Evolutionary conservation across 2,113 vertebrate genomes (phyloP).

Genomic region (Pterophyllum scalare): DNA sequence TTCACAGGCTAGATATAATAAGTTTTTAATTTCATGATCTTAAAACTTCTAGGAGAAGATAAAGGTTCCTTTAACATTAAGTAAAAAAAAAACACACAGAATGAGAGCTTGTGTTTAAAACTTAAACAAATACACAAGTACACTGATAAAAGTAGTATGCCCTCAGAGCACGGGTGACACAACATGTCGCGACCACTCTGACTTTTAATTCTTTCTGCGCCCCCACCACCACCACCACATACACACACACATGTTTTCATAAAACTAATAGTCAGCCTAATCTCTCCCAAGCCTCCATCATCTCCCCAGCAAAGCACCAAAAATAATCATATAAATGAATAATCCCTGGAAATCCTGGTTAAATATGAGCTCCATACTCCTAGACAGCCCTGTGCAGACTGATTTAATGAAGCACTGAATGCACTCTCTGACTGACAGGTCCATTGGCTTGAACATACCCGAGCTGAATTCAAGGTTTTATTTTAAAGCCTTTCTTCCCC

Average conservation of each 20-base stretch:
- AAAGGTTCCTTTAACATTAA: not conserved
- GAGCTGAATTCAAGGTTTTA: not conserved
- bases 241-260: conserved; percentile 45
- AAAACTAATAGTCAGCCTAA: conserved; percentile 70
- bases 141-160: not conserved
- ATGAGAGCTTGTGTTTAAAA: not conserved
- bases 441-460: not conserved
- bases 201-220: conserved; percentile 26
- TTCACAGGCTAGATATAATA: not conserved
- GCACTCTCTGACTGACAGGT: not conserved
- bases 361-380: conserved; percentile 58
- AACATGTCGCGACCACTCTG: not conserved
- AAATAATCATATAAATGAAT: conserved; percentile 76
- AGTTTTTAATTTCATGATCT: not conserved
- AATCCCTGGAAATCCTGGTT: conserved; percentile 76
- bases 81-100: not conserved
- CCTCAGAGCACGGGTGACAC: not conserved
- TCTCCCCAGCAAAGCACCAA: conserved; percentile 42
- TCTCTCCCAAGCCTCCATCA: conserved; percentile 48
- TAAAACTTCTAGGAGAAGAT: not conserved
- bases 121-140: not conserved
- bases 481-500: conserved; percentile 2
- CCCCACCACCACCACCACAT: not conserved
- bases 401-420: conserved; percentile 32
- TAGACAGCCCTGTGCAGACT: conserved; percentile 46